A percentile compares a stretch with the other conserved stretches of the same genome.
These are phyloP conservation scores for Chloroclystis v-ata DNA, from an alignment of 2,888 invertebrate genomes.

Conservation along the genomic window DNA sequence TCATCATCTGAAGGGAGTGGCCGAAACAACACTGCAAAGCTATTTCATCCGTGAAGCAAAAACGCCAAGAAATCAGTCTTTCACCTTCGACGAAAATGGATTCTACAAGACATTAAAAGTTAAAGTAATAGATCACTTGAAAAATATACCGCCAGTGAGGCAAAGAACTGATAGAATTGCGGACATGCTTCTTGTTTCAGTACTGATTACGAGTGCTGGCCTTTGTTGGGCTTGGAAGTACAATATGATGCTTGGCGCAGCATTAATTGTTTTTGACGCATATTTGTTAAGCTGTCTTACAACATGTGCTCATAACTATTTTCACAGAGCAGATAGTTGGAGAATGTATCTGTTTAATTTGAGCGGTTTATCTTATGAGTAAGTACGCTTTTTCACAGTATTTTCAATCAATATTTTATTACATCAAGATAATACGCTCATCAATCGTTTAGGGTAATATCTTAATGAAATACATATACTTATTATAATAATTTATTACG, in stretches of 20 bases:
- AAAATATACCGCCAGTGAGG: conserved; percentile 63
- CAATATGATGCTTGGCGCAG: conserved; percentile 44
- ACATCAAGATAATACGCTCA: too few relatives aligned
- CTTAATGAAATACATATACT: too few relatives aligned
- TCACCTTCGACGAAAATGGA: conserved; percentile 85
- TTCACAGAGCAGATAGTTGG: conserved; percentile 87
- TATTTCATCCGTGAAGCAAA: conserved; percentile 82
- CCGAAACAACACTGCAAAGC: conserved; percentile 81
- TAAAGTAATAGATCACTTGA: conserved; percentile 75
- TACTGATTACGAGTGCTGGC: conserved; percentile 45
- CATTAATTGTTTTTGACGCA: conserved; percentile 43
- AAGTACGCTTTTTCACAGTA: conserved; percentile 40
- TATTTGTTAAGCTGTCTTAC: conserved; percentile 57
- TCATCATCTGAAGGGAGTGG: conserved; percentile 77
- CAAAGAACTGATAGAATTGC: conserved; percentile 55
- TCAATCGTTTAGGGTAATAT: too few relatives aligned
- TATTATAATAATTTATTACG: too few relatives aligned
- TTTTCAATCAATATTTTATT: too few relatives aligned
- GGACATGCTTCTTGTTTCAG: conserved; percentile 44
- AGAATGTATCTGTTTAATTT: conserved; percentile 89
- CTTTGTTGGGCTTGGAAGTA: conserved; percentile 52
- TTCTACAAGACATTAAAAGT: conserved; percentile 86
- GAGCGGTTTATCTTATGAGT: conserved; percentile 81
- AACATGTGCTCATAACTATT: conserved; percentile 86
- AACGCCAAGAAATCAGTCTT: conserved; percentile 82